Base-by-base conservation (phyloP, 64 coral and sea anemone genomes). In the Cladopsammia gracilis region DNA sequence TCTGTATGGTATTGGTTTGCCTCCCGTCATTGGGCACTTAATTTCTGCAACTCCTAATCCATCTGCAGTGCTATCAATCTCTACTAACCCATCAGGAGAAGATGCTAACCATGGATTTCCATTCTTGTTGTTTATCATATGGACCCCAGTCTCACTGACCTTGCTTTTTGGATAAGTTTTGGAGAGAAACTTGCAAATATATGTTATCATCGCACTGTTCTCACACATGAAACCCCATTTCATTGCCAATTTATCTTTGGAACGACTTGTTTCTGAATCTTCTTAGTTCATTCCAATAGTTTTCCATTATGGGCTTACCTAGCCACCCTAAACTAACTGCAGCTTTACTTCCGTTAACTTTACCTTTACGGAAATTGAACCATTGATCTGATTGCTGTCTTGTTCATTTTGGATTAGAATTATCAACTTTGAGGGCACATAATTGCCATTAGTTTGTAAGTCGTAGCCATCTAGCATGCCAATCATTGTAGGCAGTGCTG, bases 321-420 rank as follows among this genome's bases (percentile, higher is more conserved):
- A 48, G 16, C 73, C 87, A 89, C 0, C 87, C 87, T 18, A 89
- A 19, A 34, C 16, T 19, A 50, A 61, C 18, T 20, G 71, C 71
- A 62, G 71, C 86, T 76, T 89, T 89, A 1, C 86, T 89, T 11
- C 86, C 71, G 62, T 76, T 89, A 23, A 89, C 64, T 48, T 64
- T 48, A 46, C 86, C 86, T 24, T 77, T 58, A 6, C 54, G 57
- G 19, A 22, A 43, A 43, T 26, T 11, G 34, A 76, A 89, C 86
- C 86, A 89, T 19, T 64, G 7, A 25, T 61, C 86, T 75, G 71
- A 75, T 5, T 10, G 0, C 7, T 89, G 71, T 62, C 45, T 73
- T 86, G 66, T 86, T 86, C 13, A 71, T 56, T 14, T 1, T 1
- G 64, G 44, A 24, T 71, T 52, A 20, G 10, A 57, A 86, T 60